Base-by-base conservation (phyloP, 1,140 invertebrate species). In the Lordiphosa mommai region DNA sequence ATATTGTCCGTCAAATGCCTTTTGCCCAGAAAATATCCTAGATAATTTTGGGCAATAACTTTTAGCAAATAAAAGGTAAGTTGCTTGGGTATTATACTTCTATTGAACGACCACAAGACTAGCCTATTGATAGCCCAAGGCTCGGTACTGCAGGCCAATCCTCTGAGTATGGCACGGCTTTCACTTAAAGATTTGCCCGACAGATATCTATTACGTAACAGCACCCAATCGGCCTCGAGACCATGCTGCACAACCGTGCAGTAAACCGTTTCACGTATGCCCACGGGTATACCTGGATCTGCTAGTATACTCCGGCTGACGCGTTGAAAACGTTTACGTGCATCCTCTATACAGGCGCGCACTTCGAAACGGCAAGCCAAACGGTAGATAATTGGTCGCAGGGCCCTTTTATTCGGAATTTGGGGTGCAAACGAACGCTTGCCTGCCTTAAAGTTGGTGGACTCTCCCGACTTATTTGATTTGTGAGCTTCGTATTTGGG, bases 221-320 rank as follows among this genome's bases (percentile, higher is more conserved):
- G 95, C 33, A 95, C 89, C 95, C 95, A 98, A 56, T 96, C 93
- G 0, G 91, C 89, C 57, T 92, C 90, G 4, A 90, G 90, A 8
- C 96, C 95, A 61, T 93, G 84, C 51, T 90, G 91, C 0, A 97
- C 89, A 0, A 92, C 95, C 33, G 91, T 92, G 89, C 96, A 97
- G 85, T 95, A 96, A 12, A 95, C 92, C 0, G 91, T 88, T 0
- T 89, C 73, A 29, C 93, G 91, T 14, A 96, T 89, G 85, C 96
- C 94, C 52, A 92, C 91, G 0, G 95, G 93, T 59, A 97, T 93
- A 5, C 89, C 86, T 2, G 85, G 53, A 1, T 87, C 76, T 3
- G n/a, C n/a, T n/a, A n/a, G n/a, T n/a, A n/a, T n/a, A n/a, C n/a
- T n/a, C n/a, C n/a, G n/a, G n/a, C n/a, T n/a, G n/a, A n/a, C n/a